Conservation (phyloP, 2,797 vertebrate genomes). For the Arctocebus calabarensis region DNA sequence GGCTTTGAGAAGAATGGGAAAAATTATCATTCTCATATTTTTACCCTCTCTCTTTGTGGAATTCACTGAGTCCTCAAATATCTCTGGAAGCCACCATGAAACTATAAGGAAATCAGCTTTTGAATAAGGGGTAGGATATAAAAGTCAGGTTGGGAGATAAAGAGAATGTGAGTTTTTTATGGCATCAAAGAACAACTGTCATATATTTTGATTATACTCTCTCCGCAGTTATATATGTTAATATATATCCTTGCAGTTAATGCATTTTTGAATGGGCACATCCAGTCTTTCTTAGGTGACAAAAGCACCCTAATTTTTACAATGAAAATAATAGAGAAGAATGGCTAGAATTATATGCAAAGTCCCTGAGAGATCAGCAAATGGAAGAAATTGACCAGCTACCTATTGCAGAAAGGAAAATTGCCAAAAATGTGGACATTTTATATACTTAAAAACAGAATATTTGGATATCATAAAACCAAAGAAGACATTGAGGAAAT, state of each 20-base stretch:
- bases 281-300: neutral
- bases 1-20: neutral
- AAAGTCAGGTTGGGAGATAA: neutral
- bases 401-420: neutral
- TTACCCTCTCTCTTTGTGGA: neutral
- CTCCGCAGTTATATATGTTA: neutral
- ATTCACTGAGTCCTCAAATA: neutral
- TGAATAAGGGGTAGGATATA: neutral
- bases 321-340: neutral
- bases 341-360: neutral
- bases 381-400: slow-evolving; percentile 2
- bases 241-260: neutral
- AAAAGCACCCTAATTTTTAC: neutral
- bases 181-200: neutral
- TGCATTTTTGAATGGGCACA: neutral
- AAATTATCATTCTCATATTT: neutral
- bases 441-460: neutral
- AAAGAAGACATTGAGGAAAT: neutral
- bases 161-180: neutral
- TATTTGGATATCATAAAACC: neutral
- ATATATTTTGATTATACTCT: neutral
- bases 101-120: neutral
- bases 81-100: neutral
- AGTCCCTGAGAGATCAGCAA: neutral
- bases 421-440: neutral